Conservation (phyloP, 92 coral and sea anemone species). For the Palythoa heliodiscus region DNA sequence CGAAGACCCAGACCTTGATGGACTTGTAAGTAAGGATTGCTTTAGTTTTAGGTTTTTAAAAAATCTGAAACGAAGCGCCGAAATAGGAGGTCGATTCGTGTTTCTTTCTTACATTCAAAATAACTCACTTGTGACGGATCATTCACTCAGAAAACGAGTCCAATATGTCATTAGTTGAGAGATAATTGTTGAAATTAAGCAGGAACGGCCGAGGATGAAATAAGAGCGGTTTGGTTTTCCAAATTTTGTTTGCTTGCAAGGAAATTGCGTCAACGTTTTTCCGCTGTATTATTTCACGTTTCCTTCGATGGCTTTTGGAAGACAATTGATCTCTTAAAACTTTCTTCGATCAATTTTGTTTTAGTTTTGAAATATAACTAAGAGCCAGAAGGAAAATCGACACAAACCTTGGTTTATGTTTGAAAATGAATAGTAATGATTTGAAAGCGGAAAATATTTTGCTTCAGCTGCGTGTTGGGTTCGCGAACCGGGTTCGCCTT, state of each 20-base stretch:
- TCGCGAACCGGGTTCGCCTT: too few relatives aligned
- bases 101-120: slow-evolving; percentile 31
- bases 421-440: slow-evolving; percentile 17
- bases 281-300: neutral
- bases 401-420: neutral
- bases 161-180: slow-evolving; percentile 42
- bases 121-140: slow-evolving; percentile 45
- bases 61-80: neutral
- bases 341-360: neutral
- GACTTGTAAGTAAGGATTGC: slow-evolving; percentile 71
- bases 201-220: slow-evolving; percentile 15
- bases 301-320: neutral
- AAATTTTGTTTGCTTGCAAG: slow-evolving; percentile 16
- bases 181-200: slow-evolving; percentile 44
- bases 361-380: slow-evolving; percentile 12
- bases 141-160: slow-evolving; percentile 44
- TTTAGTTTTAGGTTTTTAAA: neutral
- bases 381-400: neutral
- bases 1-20: slow-evolving; percentile 92
- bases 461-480: slow-evolving; percentile 11
- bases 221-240: slow-evolving; percentile 15
- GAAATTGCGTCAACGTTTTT: slow-evolving; percentile 21
- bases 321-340: neutral
- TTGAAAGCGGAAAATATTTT: neutral
- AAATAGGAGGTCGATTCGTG: slow-evolving; percentile 1